Percentiles rank a stretch among this genome's conserved stretches.
phyloP scores from a whole-genome alignment of 1,140 invertebrate genomes.

The Diorhabda elongata region DNA sequence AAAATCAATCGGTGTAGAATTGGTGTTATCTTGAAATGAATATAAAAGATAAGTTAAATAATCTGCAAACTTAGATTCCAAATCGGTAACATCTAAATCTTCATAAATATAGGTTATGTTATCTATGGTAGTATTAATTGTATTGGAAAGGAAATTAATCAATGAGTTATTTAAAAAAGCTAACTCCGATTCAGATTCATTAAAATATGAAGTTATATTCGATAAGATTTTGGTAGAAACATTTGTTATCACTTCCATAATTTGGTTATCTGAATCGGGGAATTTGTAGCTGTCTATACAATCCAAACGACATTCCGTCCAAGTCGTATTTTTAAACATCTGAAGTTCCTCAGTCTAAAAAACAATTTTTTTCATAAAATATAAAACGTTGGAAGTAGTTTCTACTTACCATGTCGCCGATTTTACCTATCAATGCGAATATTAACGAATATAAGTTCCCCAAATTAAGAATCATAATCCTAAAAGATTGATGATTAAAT shows the following conservation, averaged over 20 bases:
- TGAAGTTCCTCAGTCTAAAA: slow-evolving; percentile 1
- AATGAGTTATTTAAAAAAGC: not conserved
- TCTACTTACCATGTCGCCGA: slow-evolving; percentile 70
- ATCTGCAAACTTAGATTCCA: slow-evolving; percentile 24
- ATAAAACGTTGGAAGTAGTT: no score
- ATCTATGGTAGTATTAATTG: not conserved
- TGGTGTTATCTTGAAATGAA: slow-evolving; percentile 11
- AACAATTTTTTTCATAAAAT: not conserved
- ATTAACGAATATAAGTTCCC: slow-evolving; percentile 94
- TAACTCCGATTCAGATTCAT: not conserved
- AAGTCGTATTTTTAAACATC: not conserved
- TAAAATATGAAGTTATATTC: not conserved
- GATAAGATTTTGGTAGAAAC: not conserved
- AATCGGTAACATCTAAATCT: slow-evolving; percentile 18
- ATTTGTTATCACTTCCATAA: not conserved
- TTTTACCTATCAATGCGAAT: slow-evolving; percentile 91
- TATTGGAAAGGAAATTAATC: not conserved
- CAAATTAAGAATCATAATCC: slow-evolving; percentile 92
- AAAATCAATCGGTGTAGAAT: not conserved
- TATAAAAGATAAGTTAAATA: slow-evolving; percentile 30
- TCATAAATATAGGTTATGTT: not conserved
- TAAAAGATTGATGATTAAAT: not conserved
- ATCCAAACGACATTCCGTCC: not conserved
- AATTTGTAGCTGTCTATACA: not conserved
- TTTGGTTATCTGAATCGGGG: not conserved